These are phyloP conservation scores for Pseudoatta argentina DNA, from an alignment of 1,140 invertebrate species.

Conservation along the genomic window DNA sequence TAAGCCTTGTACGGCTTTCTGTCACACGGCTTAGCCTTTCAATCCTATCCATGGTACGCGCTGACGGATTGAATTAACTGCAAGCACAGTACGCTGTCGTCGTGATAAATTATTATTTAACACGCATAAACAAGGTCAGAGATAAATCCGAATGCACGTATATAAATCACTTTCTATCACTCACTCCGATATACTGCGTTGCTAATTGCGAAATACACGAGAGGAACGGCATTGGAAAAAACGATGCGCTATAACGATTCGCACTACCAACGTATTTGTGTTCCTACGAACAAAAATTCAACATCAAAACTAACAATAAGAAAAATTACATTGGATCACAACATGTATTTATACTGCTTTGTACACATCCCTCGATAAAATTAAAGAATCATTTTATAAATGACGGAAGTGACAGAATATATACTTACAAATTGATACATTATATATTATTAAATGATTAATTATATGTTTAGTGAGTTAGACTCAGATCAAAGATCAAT, in stretches of 20 bases:
- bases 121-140: background rate
- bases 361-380: background rate
- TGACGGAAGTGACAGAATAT: background rate
- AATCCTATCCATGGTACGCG: conserved; percentile 15
- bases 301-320: conserved; percentile 5
- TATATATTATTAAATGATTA: background rate
- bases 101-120: conserved; percentile 59
- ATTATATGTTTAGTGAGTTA: background rate
- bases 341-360: background rate
- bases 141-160: conserved; percentile 24
- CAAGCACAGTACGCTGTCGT: conserved; percentile 23
- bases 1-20: conserved; percentile 3
- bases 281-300: conserved; percentile 29
- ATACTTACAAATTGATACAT: background rate
- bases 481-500: background rate
- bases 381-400: background rate
- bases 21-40: background rate
- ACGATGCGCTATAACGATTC: background rate
- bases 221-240: background rate
- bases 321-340: conserved; percentile 18
- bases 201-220: conserved; percentile 29
- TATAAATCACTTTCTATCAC: conserved; percentile 50
- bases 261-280: background rate
- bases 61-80: conserved; percentile 43
- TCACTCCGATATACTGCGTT: conserved; percentile 20